These are phyloP conservation scores for Drosophila putrida DNA, from an alignment of 2,888 invertebrate species.

Conservation along the genomic window DNA sequence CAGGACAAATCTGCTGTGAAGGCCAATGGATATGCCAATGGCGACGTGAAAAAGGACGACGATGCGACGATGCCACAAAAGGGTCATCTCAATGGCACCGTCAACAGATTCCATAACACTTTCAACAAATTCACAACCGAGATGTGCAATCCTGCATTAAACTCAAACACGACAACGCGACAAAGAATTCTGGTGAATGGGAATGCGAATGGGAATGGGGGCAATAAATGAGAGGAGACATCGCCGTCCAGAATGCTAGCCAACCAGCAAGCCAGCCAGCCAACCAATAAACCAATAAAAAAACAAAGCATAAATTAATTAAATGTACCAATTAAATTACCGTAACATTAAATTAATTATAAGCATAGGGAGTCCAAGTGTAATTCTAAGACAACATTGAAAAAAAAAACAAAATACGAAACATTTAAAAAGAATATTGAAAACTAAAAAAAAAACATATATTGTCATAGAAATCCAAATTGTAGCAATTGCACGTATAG, in stretches of 20 bases:
- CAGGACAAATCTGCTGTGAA: conserved; percentile 78
- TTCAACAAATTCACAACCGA: conserved; percentile 75
- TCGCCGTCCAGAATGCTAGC: conserved; percentile 11
- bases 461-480: conserved; percentile 58
- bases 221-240: conserved; percentile 68
- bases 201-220: conserved; percentile 76
- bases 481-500: conserved; percentile 31
- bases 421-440: neutral
- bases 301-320: conserved; percentile 79
- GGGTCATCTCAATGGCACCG: conserved; percentile 65
- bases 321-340: conserved; percentile 70
- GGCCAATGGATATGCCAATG: conserved; percentile 78
- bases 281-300: conserved; percentile 25
- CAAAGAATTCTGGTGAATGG: conserved; percentile 80
- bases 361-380: conserved; percentile 76
- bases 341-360: conserved; percentile 67
- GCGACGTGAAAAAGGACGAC: conserved; percentile 69
- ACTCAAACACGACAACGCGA: conserved; percentile 68
- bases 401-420: conserved; percentile 14
- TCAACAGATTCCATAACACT: conserved; percentile 76
- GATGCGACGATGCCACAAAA: conserved; percentile 50
- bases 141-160: conserved; percentile 71
- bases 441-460: conserved; percentile 21
- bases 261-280: conserved; percentile 49
- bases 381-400: conserved; percentile 61